Conservation (phyloP, 2,113 vertebrate genomes). For the Pomatostomus ruficeps region DNA sequence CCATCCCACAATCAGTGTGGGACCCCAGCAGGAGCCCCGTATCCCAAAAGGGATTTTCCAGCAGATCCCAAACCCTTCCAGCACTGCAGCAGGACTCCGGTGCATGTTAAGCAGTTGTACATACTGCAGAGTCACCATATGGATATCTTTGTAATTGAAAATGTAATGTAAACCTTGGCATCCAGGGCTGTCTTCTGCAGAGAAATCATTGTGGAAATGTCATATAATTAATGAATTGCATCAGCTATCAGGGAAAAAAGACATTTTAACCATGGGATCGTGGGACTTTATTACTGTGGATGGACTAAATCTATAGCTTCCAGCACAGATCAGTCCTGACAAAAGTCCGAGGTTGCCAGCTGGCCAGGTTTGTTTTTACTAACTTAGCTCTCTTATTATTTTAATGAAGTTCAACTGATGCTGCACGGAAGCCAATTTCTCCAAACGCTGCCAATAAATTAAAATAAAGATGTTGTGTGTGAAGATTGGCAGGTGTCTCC, state of each 20-base stretch:
- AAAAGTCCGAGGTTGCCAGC: constrained; percentile 51
- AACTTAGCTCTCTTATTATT: constrained; percentile 50
- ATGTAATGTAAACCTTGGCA: constrained; percentile 59
- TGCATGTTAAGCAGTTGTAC: background rate
- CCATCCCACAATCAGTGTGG: background rate
- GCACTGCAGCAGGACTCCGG: background rate
- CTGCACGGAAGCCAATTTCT: constrained; percentile 25
- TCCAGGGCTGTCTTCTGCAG: background rate
- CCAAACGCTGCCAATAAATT: constrained; percentile 40
- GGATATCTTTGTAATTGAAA: constrained; percentile 51
- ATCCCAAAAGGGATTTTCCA: background rate
- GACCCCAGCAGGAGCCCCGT: background rate
- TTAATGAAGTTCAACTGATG: constrained; percentile 59
- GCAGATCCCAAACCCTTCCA: background rate
- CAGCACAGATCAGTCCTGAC: constrained; percentile 49
- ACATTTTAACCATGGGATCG: constrained; percentile 42
- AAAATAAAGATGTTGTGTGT: constrained; percentile 25
- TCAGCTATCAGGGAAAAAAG: constrained; percentile 31
- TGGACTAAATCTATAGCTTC: constrained; percentile 41
- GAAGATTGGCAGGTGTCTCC: constrained; percentile 47
- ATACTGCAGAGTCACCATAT: constrained; percentile 56
- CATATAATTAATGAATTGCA: constrained; percentile 57
- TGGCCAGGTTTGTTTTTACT: constrained; percentile 50
- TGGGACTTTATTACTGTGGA: constrained; percentile 56
- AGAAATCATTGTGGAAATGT: constrained; percentile 41